Conservation (phyloP, 64 coral and sea anemone genomes). For the Montipora capricornis region DNA sequence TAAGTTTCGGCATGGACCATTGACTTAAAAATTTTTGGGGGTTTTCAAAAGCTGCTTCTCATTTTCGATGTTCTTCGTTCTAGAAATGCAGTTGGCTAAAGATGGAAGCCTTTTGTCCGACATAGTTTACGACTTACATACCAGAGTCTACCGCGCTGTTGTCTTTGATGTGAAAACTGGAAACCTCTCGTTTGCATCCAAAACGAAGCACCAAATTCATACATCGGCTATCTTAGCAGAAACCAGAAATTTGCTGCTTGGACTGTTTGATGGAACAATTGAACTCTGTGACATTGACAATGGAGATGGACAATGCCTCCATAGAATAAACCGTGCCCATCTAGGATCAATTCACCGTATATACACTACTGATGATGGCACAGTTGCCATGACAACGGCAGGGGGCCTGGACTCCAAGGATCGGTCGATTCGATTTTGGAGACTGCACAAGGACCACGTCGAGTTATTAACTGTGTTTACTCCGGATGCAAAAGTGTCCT, state of each 20-base stretch:
- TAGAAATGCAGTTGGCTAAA: constrained; percentile 45
- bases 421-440: constrained; percentile 83
- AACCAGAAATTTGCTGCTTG: constrained; percentile 46
- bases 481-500: constrained; percentile 78
- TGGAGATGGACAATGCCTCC: constrained; percentile 40
- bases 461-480: constrained; percentile 62
- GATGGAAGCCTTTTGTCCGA: constrained; percentile 69
- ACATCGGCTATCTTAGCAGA: constrained; percentile 39
- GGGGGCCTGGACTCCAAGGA: constrained; percentile 89
- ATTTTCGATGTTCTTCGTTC: neutral
- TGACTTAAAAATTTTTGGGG: no score
- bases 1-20: neutral
- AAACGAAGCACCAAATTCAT: constrained; percentile 52
- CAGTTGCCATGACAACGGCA: constrained; percentile 80
- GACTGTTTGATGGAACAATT: constrained; percentile 76
- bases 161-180: constrained; percentile 82
- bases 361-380: constrained; percentile 62
- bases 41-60: neutral
- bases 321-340: constrained; percentile 52
- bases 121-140: constrained; percentile 50
- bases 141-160: constrained; percentile 57
- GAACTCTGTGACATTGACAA: constrained; percentile 58
- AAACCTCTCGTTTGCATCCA: constrained; percentile 44
- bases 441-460: constrained; percentile 11
- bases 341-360: constrained; percentile 73